A percentile compares a stretch with the other conserved stretches of the same genome.
Evolutionary conservation across 1,140 invertebrate species (phyloP).

Genomic region (Temnothorax curvispinosus): DNA sequence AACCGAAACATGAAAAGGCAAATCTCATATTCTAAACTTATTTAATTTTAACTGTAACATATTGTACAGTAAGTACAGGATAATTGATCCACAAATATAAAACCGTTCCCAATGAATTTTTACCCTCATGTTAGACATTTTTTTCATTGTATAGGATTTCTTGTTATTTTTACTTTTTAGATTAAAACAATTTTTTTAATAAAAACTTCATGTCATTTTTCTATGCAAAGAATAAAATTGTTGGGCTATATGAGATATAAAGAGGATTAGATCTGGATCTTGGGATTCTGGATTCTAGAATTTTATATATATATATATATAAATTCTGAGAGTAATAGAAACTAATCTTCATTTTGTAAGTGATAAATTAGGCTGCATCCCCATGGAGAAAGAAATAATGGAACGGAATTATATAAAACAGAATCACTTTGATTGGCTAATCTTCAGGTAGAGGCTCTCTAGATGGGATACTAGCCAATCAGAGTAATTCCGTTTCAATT

Average conservation of each 20-base stretch:
- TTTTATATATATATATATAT: not conserved
- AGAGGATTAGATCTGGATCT: not conserved
- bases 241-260: not conserved
- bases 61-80: conserved; percentile 26
- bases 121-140: not conserved
- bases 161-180: not conserved
- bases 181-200: no score
- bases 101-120: not conserved
- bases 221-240: not conserved
- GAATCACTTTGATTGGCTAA: no score
- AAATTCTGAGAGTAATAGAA: not conserved
- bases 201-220: no score
- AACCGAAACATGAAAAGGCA: not conserved
- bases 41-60: conserved; percentile 6
- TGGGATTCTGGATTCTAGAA: not conserved
- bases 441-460: no score
- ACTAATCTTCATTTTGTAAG: not conserved
- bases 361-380: conserved; percentile 8
- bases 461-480: no score
- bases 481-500: no score
- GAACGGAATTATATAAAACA: no score
- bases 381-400: no score
- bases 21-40: conserved; percentile 15
- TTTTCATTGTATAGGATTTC: not conserved
- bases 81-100: not conserved